These are phyloP conservation scores for Hippocampus guttulatus DNA, from an alignment of 2,113 vertebrate species.

Conservation along the genomic window DNA sequence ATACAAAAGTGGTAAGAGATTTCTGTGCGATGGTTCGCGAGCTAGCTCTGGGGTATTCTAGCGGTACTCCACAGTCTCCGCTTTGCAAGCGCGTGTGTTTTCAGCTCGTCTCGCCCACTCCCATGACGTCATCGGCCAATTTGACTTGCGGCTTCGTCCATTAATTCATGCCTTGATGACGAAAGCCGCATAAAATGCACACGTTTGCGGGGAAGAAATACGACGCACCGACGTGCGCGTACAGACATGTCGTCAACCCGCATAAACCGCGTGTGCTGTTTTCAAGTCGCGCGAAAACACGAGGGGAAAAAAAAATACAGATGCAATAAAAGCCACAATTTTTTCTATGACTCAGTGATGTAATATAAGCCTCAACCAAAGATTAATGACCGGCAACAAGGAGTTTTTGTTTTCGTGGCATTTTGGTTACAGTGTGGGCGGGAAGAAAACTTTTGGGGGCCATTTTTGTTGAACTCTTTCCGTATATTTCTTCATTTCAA, in stretches of 20 bases:
- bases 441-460: no score
- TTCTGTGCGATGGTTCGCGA: no score
- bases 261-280: constrained; percentile 26
- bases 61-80: background rate
- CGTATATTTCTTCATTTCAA: background rate
- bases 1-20: no score
- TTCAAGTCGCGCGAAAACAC: constrained; percentile 18
- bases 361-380: background rate
- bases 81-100: background rate
- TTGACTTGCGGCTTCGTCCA: background rate
- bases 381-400: constrained; percentile 1
- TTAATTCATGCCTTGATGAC: background rate
- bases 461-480: background rate
- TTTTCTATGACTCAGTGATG: constrained; percentile 3
- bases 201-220: background rate
- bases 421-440: background rate
- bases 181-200: background rate
- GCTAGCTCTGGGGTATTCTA: no score
- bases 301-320: background rate
- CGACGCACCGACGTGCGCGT: constrained; percentile 3
- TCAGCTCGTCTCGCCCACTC: background rate
- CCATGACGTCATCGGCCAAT: background rate
- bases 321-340: constrained; percentile 2
- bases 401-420: background rate
- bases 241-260: constrained; percentile 30